phyloP scores from a whole-genome alignment of 2,888 invertebrate genomes.

The Oxyscelio sp. region DNA sequence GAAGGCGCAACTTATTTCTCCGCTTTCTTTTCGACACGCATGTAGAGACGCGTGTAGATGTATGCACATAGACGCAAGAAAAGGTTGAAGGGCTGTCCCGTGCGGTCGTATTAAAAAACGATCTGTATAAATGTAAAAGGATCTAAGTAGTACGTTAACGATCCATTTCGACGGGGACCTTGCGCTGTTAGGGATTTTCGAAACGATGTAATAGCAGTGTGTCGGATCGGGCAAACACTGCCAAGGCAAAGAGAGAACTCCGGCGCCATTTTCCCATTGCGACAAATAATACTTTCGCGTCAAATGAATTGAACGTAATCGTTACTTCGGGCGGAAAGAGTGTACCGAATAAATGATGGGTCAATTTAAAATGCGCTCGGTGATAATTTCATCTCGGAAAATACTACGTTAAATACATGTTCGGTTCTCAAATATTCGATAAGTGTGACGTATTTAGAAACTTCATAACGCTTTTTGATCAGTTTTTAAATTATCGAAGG shows the following conservation, averaged over 20 bases:
- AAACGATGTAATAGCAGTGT: constrained; percentile 34
- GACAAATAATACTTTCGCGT: constrained; percentile 12
- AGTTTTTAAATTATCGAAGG: too few relatives aligned
- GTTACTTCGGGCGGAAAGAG: constrained; percentile 18
- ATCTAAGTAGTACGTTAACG: constrained; percentile 59
- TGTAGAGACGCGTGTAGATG: too few relatives aligned
- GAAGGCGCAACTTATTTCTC: constrained; percentile 15
- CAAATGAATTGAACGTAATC: constrained; percentile 34
- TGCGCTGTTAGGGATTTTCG: constrained; percentile 40
- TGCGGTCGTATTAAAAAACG: constrained; percentile 61
- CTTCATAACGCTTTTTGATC: too few relatives aligned
- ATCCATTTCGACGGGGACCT: constrained; percentile 23
- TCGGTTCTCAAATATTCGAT: too few relatives aligned
- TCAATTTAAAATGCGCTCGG: too few relatives aligned
- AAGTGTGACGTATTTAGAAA: too few relatives aligned
- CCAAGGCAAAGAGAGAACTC: background rate
- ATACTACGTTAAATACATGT: too few relatives aligned
- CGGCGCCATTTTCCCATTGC: background rate
- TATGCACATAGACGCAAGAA: too few relatives aligned
- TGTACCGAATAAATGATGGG: background rate
- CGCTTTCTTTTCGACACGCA: constrained; percentile 7
- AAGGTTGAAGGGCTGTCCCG: constrained; percentile 29
- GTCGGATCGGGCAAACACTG: constrained; percentile 25
- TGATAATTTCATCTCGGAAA: too few relatives aligned
- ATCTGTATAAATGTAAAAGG: constrained; percentile 51